These are phyloP conservation scores for Dendrocopos noguchii DNA, from an alignment of 2,113 vertebrate genomes.

Conservation along the genomic window DNA sequence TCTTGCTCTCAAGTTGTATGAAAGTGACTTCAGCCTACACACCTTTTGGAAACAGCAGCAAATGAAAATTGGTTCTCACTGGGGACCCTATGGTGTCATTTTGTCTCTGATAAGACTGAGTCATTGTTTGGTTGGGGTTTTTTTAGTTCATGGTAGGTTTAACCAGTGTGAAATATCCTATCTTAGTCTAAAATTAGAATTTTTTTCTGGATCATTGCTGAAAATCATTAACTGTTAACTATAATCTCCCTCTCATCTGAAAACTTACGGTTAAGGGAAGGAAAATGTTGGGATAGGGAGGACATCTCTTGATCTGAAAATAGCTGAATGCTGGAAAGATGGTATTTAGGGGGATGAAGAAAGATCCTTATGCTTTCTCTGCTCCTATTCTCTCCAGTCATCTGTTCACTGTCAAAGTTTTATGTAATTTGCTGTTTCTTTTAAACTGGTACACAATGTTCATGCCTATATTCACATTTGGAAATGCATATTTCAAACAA, in stretches of 20 bases:
- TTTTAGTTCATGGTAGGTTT: background rate
- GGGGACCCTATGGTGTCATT: background rate
- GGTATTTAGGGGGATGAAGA: background rate
- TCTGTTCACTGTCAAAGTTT: background rate
- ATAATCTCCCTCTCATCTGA: background rate
- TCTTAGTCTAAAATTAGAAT: background rate
- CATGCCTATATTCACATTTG: slow-evolving; percentile 86
- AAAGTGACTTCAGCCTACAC: background rate
- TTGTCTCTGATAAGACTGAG: background rate
- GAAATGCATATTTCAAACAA: slow-evolving; percentile 91
- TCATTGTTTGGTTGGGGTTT: background rate
- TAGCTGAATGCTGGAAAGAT: background rate
- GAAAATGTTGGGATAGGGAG: background rate
- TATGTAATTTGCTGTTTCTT: background rate
- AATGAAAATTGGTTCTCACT: background rate
- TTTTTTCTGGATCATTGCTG: background rate
- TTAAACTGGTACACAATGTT: slow-evolving; percentile 82
- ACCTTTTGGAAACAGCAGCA: background rate
- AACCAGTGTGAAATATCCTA: background rate
- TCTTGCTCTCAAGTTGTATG: background rate
- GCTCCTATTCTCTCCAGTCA: background rate
- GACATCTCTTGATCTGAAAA: background rate
- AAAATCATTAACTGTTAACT: background rate
- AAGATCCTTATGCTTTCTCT: background rate
- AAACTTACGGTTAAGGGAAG: background rate